phyloP scores from a whole-genome alignment of 2,113 vertebrate species.

The Zingel zingel region DNA sequence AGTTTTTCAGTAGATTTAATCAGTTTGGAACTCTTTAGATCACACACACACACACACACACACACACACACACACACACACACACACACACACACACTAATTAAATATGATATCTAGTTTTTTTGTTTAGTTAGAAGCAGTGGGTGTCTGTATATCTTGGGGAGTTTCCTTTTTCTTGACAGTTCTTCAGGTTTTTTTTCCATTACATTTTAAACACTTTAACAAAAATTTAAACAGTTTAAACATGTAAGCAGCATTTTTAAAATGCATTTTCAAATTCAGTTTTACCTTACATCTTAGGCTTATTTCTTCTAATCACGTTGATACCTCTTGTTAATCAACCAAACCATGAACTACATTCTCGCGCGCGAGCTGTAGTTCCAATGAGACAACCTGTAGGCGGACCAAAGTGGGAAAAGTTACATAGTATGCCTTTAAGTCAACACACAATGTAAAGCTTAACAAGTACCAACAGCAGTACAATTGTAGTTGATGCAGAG shows the following conservation, averaged over 20 bases:
- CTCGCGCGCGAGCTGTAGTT: too few species aligned
- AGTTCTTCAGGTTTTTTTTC: not conserved
- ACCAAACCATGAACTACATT: too few species aligned
- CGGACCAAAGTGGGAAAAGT: too few species aligned
- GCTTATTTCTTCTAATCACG: not conserved
- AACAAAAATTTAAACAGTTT: not conserved
- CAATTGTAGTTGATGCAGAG: not conserved
- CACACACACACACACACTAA: not conserved
- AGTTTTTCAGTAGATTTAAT: slow-evolving; percentile 62
- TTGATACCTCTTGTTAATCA: too few species aligned
- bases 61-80: slow-evolving; percentile 7
- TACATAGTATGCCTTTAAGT: too few species aligned
- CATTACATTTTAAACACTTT: not conserved
- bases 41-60: not conserved
- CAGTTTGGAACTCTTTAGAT: slow-evolving; percentile 35
- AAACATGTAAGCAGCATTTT: not conserved
- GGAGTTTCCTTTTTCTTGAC: not conserved
- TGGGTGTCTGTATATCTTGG: not conserved
- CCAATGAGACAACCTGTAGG: too few species aligned
- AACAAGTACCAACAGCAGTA: not conserved
- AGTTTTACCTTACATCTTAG: not conserved
- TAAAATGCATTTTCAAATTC: not conserved
- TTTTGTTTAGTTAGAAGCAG: slow-evolving; percentile 14
- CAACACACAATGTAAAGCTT: not conserved
- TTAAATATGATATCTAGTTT: not conserved